These are phyloP conservation scores for Dicaeum eximium DNA, from an alignment of 2,113 vertebrate genomes.

Conservation along the genomic window DNA sequence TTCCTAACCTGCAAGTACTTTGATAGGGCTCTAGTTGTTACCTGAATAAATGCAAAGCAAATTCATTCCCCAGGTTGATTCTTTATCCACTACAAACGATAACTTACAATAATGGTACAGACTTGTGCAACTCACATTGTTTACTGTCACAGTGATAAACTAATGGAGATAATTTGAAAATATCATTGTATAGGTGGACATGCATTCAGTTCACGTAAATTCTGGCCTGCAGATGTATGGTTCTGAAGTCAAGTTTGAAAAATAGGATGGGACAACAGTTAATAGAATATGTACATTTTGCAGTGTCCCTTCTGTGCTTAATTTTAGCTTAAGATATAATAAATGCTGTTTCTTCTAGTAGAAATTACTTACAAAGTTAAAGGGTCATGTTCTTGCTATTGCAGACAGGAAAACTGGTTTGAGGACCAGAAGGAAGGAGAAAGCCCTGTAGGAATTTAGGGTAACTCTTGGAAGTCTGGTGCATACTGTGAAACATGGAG, in stretches of 20 bases:
- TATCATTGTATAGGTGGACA: background rate
- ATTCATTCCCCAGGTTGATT: background rate
- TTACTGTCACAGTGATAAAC: background rate
- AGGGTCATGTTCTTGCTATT: background rate
- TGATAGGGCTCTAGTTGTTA: background rate
- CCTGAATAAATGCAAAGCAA: background rate
- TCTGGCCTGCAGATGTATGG: background rate
- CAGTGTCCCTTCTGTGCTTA: background rate
- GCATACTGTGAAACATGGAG: background rate
- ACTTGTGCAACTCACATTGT: background rate
- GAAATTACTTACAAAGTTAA: background rate
- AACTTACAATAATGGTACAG: background rate
- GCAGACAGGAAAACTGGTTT: background rate
- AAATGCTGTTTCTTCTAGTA: background rate
- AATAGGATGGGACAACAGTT: background rate
- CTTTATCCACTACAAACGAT: background rate
- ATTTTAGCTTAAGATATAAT: background rate
- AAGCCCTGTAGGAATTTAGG: background rate
- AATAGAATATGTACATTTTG: background rate
- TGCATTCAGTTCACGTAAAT: background rate
- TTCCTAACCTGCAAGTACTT: background rate
- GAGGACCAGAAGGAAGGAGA: background rate
- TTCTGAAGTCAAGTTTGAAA: background rate
- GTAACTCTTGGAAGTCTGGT: background rate
- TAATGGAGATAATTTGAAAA: background rate